phyloP scores from a whole-genome alignment of 2,888 invertebrate genomes.

The Caenorhabditis uteleia region DNA sequence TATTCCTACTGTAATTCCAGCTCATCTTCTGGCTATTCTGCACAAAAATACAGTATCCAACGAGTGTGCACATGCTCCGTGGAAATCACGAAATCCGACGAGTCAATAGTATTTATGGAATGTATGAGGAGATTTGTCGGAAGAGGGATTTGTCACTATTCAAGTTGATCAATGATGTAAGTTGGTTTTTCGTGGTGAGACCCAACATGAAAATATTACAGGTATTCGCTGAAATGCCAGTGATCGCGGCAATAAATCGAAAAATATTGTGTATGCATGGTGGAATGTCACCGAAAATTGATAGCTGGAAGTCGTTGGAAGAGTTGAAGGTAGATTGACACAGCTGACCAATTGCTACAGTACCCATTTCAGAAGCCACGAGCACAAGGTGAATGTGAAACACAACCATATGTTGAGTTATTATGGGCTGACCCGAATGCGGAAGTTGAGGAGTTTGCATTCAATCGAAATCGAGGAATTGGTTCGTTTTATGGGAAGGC shows the following conservation, averaged over 20 bases:
- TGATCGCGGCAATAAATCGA: constrained; percentile 49
- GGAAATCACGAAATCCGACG: constrained; percentile 58
- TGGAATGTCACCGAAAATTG: constrained; percentile 57
- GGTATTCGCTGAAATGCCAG: constrained; percentile 58
- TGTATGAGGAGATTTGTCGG: constrained; percentile 46
- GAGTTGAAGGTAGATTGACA: constrained; percentile 38
- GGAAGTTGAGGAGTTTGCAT: constrained; percentile 10
- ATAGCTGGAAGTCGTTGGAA: constrained; percentile 39
- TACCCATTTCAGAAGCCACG: constrained; percentile 50
- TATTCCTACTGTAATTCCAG: constrained; percentile 7
- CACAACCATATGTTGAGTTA: constrained; percentile 49
- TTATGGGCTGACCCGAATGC: constrained; percentile 60
- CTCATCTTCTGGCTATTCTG: constrained; percentile 53
- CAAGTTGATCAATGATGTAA: constrained; percentile 45
- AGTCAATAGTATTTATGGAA: constrained; percentile 55
- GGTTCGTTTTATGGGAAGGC: constrained; percentile 51
- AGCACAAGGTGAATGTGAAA: constrained; percentile 47
- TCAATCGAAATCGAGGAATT: constrained; percentile 44
- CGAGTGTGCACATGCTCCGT: constrained; percentile 46
- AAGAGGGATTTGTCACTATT: constrained; percentile 39
- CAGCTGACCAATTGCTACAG: not conserved
- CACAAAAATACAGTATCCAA: constrained; percentile 49
- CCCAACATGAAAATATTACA: constrained; percentile 4
- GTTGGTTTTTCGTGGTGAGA: constrained; percentile 2
- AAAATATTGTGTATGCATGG: constrained; percentile 61